Conservation (phyloP, 2,888 invertebrate genomes). For the Encarsia formosa region DNA sequence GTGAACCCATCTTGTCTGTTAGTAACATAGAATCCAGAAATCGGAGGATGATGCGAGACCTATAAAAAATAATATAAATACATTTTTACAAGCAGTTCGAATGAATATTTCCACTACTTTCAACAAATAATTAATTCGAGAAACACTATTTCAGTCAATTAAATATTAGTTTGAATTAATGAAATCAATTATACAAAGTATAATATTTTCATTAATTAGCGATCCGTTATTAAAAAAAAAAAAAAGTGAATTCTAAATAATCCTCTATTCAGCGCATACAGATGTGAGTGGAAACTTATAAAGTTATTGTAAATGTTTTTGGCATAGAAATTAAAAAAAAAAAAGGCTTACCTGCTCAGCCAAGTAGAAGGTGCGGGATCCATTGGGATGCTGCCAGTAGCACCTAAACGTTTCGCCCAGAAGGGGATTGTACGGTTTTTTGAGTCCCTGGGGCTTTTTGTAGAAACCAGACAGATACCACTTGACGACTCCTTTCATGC, state of each 20-base stretch:
- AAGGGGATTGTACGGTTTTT: constrained; percentile 94
- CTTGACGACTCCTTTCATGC: constrained; percentile 82
- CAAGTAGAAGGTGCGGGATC: constrained; percentile 84
- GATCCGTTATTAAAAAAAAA: too few relatives aligned
- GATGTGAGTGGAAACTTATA: too few relatives aligned
- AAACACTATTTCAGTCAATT: neutral
- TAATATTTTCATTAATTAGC: too few relatives aligned
- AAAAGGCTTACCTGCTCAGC: constrained; percentile 74
- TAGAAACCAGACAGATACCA: constrained; percentile 94
- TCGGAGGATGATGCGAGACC: constrained; percentile 91
- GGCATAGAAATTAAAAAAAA: too few relatives aligned
- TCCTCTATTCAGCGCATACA: too few relatives aligned
- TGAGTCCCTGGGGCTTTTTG: constrained; percentile 90
- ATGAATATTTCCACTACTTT: too few relatives aligned
- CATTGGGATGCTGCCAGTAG: constrained; percentile 79
- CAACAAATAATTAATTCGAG: neutral
- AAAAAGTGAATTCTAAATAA: too few relatives aligned
- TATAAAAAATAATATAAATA: constrained; percentile 48
- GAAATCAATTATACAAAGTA: too few relatives aligned
- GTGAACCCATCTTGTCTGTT: constrained; percentile 91
- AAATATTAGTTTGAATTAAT: too few relatives aligned
- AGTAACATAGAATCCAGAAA: constrained; percentile 89
- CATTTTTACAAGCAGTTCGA: too few relatives aligned
- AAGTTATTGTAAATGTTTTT: too few relatives aligned
- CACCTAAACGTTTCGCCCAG: constrained; percentile 90